Base-by-base conservation (phyloP, 2,113 vertebrate genomes). In the Sphaerodactylus townsendi region DNA sequence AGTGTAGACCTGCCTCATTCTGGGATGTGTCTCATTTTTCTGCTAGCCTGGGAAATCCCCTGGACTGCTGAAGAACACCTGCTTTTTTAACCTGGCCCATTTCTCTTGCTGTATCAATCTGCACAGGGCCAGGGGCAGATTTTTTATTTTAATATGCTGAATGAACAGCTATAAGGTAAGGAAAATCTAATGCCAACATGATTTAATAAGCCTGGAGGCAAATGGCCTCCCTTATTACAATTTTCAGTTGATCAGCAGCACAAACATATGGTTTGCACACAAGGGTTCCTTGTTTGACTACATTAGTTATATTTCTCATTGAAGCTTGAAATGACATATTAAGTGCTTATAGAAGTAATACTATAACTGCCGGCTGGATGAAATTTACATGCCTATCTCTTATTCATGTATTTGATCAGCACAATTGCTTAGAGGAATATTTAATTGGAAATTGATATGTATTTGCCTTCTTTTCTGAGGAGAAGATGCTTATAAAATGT, bases 371-470 rank as follows among this genome's bases (percentile, higher is more conserved):
- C 87, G 87, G 86, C 91, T 90, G 88, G 94, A 91, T 89, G 74
- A 94, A 94, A 93, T 94, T 93, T 92, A 88, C 85, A 92, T 93
- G 91, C 85, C 89, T 88, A 87, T 92, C 91, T 92, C 84, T 93
- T 93, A 92, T 82, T 93, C 87, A 92, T 93, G 93, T 93, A 94
- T 94, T 94, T 94, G 91, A 92, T 93, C 92, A 92, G 87, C 65
- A 0, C 93, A 95, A 93, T 93, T 93, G 91, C 91, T 92, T 83
- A 92, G 91, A 91, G 90, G 85, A 90, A 87, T 23, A 90, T 84
- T 91, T 95, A 94, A 94, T 92, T 93, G 91, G 90, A 93, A 95
- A 91, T 87, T 87, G 81, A 91, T 83, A 87, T 77, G 81, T 76
- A 90, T 91, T 93, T 92, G 86, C 65, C 17, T 72, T 87, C 74